Percentiles rank a stretch among this genome's conserved stretches.
Evolutionary conservation across 2,888 invertebrate species (phyloP).

Genomic region (Blera fallax): DNA sequence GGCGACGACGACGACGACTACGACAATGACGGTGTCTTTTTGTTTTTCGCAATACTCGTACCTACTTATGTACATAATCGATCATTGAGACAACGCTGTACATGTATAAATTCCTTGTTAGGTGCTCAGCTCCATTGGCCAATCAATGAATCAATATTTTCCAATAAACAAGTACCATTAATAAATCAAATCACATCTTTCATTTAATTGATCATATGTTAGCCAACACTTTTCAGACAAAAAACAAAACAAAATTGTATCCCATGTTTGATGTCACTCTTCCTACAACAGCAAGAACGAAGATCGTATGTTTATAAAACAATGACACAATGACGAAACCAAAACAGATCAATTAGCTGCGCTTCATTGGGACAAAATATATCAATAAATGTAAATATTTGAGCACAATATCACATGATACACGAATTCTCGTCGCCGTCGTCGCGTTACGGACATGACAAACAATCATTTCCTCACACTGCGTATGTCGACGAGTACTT

Average conservation of each 20-base stretch:
- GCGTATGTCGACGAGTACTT: conserved; percentile 2
- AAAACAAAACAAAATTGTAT: background rate
- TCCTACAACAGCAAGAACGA: background rate
- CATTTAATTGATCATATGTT: conserved; percentile 20
- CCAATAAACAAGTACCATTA: conserved; percentile 9
- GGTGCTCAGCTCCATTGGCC: background rate
- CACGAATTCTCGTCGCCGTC: conserved; percentile 36
- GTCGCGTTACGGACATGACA: background rate
- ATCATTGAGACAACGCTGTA: conserved; percentile 8
- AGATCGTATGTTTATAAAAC: conserved; percentile 4
- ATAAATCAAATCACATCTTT: conserved; percentile 20
- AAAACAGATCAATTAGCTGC: conserved; percentile 67
- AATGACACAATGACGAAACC: conserved; percentile 42
- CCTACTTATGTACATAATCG: background rate
- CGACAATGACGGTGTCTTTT: background rate
- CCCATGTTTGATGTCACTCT: background rate
- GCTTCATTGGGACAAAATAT: conserved; percentile 30
- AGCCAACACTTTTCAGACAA: background rate
- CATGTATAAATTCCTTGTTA: background rate
- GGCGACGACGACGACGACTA: no score
- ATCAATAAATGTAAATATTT: conserved; percentile 64
- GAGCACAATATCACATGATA: conserved; percentile 61
- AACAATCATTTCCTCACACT: conserved; percentile 25
- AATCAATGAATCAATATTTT: conserved; percentile 19
- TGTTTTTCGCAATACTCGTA: background rate